Conservation (phyloP, 2,113 vertebrate species). For the Corythaeola cristata region DNA sequence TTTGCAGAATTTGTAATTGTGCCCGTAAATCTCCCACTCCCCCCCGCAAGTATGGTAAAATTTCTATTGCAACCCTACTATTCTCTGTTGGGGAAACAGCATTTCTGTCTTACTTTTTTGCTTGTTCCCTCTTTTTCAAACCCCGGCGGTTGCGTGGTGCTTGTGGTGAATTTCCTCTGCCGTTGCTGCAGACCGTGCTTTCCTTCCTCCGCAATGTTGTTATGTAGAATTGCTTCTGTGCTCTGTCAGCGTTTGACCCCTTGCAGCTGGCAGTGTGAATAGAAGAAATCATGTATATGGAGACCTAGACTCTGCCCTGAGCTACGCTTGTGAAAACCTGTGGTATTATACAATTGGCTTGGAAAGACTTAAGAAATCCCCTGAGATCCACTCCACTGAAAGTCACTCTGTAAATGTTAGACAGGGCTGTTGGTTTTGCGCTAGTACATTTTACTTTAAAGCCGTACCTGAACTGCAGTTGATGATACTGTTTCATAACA, state of each 20-base stretch:
- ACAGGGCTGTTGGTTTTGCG: background rate
- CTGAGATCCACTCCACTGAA: background rate
- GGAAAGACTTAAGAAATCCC: conserved; percentile 11
- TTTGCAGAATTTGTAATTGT: background rate
- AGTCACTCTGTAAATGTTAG: conserved; percentile 7
- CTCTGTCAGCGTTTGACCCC: background rate
- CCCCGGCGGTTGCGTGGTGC: background rate
- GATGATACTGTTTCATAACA: background rate
- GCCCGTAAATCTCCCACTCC: background rate
- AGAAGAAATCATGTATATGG: background rate
- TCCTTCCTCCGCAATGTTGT: background rate
- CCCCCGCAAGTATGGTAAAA: background rate
- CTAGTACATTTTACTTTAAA: conserved; percentile 30
- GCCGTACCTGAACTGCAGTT: background rate
- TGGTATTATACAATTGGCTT: background rate
- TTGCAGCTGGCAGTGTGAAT: background rate
- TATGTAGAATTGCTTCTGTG: background rate
- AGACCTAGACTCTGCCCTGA: background rate
- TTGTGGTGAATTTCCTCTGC: background rate
- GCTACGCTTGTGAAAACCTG: background rate
- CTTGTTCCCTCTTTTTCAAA: background rate
- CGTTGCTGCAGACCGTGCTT: background rate
- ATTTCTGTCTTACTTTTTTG: background rate
- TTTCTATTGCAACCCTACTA: background rate
- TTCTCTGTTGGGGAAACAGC: background rate